Percentiles rank a stretch among this genome's conserved stretches.
Evolutionary conservation across 2,888 invertebrate species (phyloP).

Genomic region (Drosophila cognata): DNA sequence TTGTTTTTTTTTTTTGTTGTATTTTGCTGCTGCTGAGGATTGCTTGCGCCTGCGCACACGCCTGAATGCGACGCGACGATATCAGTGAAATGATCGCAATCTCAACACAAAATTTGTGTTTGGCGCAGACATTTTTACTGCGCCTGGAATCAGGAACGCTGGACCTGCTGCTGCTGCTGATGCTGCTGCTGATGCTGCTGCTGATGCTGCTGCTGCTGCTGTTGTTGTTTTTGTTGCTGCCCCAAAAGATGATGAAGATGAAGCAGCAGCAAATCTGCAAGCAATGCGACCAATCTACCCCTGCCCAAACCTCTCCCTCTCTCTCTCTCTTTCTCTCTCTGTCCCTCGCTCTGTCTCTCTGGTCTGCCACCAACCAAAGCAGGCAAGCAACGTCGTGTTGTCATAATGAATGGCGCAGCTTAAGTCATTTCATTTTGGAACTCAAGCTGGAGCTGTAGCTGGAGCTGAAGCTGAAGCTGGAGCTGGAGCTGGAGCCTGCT

Average conservation of each 20-base stretch:
- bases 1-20: neutral
- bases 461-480: slow-evolving; percentile 31
- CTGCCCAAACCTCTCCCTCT: slow-evolving; percentile 23
- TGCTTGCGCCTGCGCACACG: slow-evolving; percentile 79
- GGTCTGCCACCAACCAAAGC: slow-evolving; percentile 20
- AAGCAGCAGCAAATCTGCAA: slow-evolving; percentile 77
- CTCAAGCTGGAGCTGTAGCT: slow-evolving; percentile 47
- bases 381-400: slow-evolving; percentile 76
- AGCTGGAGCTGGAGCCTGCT: slow-evolving; percentile 18
- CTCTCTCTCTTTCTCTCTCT: slow-evolving; percentile 7
- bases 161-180: slow-evolving; percentile 34
- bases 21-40: slow-evolving; percentile 34
- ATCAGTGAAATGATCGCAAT: slow-evolving; percentile 81
- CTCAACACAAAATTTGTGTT: slow-evolving; percentile 80
- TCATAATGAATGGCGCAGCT: slow-evolving; percentile 84
- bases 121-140: slow-evolving; percentile 79
- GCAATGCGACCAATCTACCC: slow-evolving; percentile 61
- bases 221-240: slow-evolving; percentile 28
- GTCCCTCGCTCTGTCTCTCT: slow-evolving; percentile 18
- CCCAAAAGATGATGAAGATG: slow-evolving; percentile 75
- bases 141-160: slow-evolving; percentile 41
- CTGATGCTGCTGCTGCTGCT: slow-evolving; percentile 10
- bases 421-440: slow-evolving; percentile 83
- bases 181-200: slow-evolving; percentile 17
- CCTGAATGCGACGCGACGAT: slow-evolving; percentile 73